phyloP scores from a whole-genome alignment of 2,113 vertebrate species.

The Upupa epops region DNA sequence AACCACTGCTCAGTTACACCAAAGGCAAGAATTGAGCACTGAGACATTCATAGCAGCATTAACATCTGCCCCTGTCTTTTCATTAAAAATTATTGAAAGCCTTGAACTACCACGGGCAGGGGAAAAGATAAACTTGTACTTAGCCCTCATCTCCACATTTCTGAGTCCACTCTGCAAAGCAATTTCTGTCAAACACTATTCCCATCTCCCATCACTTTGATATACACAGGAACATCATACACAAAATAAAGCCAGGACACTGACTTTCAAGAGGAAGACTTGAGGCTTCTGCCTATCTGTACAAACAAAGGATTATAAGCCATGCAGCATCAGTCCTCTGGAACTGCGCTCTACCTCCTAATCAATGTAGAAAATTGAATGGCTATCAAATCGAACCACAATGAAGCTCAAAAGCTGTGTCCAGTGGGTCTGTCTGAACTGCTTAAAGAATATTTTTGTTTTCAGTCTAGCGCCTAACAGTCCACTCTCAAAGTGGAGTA shows the following conservation, averaged over 20 bases:
- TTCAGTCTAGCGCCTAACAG: neutral
- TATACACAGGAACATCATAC: neutral
- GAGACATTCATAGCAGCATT: too few relatives aligned
- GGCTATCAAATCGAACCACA: neutral
- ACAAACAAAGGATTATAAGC: neutral
- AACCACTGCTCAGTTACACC: too few relatives aligned
- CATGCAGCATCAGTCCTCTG: neutral
- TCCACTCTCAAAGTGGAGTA: neutral
- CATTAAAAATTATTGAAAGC: too few relatives aligned
- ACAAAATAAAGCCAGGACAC: neutral
- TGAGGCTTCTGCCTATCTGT: neutral
- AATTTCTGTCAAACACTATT: neutral
- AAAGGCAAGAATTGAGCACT: too few relatives aligned
- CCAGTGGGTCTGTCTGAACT: neutral
- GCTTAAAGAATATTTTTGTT: neutral
- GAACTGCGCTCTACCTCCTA: neutral
- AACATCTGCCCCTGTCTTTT: too few relatives aligned
- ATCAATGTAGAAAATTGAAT: neutral
- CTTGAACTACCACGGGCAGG: too few relatives aligned
- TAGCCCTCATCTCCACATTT: too few relatives aligned
- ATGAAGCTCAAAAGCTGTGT: neutral
- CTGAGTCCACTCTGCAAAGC: neutral
- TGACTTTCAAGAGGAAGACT: neutral
- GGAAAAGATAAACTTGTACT: too few relatives aligned
- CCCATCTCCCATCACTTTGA: neutral